Evolutionary conservation across 2,888 invertebrate species (phyloP).

Genomic region (Drosophila tanythrix): DNA sequence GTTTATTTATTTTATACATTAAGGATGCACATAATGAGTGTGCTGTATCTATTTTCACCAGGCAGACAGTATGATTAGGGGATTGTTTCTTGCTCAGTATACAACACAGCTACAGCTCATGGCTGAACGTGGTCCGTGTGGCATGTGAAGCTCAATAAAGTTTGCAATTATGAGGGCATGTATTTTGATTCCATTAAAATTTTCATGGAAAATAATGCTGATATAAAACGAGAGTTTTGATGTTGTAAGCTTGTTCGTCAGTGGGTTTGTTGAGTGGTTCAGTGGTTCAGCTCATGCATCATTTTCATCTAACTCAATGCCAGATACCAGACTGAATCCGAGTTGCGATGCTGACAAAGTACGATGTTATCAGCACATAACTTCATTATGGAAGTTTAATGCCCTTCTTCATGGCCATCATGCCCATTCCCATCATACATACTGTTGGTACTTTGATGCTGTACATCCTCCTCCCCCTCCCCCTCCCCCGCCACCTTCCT

Average conservation of each 20-base stretch:
- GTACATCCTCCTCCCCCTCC: not conserved
- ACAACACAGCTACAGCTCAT: no score
- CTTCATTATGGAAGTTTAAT: slow-evolving; percentile 81
- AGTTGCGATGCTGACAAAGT: slow-evolving; percentile 64
- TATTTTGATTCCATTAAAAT: slow-evolving; percentile 71
- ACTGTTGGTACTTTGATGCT: slow-evolving; percentile 51
- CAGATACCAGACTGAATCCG: slow-evolving; percentile 30
- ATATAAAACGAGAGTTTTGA: slow-evolving; percentile 18
- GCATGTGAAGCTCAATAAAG: slow-evolving; percentile 29
- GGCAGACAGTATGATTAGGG: not conserved
- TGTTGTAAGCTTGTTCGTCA: slow-evolving; percentile 17
- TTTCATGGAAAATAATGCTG: slow-evolving; percentile 48
- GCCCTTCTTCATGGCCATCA: slow-evolving; percentile 25
- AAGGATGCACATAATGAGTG: not conserved
- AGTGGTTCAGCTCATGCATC: slow-evolving; percentile 29
- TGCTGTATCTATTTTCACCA: not conserved
- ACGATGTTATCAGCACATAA: slow-evolving; percentile 78
- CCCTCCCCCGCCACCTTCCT: not conserved
- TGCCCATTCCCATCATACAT: slow-evolving; percentile 6
- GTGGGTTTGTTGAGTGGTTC: slow-evolving; percentile 11
- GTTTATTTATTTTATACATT: not conserved
- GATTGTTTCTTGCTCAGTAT: not conserved
- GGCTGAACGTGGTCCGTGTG: slow-evolving; percentile 2
- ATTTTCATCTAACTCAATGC: slow-evolving; percentile 28
- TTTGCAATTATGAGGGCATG: slow-evolving; percentile 35